Conservation (phyloP, 2,888 invertebrate species). For the Tigriopus californicus region DNA sequence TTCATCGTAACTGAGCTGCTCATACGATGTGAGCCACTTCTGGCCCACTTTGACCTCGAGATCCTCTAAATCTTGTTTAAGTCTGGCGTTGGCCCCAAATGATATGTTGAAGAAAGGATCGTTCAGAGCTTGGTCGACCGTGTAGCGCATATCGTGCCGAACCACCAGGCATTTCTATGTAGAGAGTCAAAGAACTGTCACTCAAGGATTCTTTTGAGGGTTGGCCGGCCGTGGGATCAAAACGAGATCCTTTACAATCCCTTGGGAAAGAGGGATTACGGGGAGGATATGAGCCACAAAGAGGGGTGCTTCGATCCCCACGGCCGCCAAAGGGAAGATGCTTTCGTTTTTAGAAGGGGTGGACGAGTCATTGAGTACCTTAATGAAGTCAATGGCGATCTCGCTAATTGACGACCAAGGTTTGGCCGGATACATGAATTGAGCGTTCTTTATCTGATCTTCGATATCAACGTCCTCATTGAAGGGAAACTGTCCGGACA, state of each 20-base stretch:
- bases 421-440: constrained; percentile 96
- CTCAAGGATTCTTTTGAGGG: no score
- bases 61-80: neutral
- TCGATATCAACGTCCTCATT: constrained; percentile 15
- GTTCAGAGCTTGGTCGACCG: constrained; percentile 4
- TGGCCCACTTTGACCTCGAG: constrained; percentile 2
- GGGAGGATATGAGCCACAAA: no score
- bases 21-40: no score
- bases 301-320: no score
- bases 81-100: neutral
- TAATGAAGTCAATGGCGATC: constrained; percentile 28
- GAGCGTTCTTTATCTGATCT: constrained; percentile 77
- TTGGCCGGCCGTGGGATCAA: no score
- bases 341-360: no score
- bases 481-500: constrained; percentile 86
- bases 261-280: no score
- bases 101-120: neutral
- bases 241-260: no score
- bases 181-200: no score
- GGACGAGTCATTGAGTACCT: neutral
- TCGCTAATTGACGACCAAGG: constrained; percentile 94
- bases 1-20: neutral
- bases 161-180: constrained; percentile 1
- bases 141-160: constrained; percentile 6
- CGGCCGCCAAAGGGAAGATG: no score